Evolutionary conservation across 2,797 vertebrate genomes (phyloP).

Genomic region (Mareca strepera): DNA sequence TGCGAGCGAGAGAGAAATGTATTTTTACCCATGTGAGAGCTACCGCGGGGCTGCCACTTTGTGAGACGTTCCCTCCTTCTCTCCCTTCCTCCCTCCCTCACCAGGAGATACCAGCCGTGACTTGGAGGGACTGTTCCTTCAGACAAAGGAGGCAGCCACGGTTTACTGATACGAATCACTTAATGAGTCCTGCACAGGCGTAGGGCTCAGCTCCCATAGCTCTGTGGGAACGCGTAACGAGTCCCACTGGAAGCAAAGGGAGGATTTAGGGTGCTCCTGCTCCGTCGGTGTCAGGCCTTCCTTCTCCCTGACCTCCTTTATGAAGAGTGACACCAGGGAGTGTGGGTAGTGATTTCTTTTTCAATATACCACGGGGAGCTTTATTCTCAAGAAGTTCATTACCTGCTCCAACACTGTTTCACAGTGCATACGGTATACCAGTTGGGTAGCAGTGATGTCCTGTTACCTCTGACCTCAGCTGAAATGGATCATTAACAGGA

Average conservation of each 20-base stretch:
- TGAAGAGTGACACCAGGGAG: neutral
- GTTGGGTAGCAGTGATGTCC: neutral
- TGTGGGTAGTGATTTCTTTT: neutral
- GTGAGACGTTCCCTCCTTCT: neutral
- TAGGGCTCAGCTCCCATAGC: neutral
- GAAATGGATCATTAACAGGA: neutral
- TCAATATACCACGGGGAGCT: neutral
- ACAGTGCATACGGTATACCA: neutral
- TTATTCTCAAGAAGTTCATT: neutral
- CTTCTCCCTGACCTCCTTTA: neutral
- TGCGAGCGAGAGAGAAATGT: neutral
- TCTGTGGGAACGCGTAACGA: neutral
- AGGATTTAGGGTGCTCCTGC: neutral
- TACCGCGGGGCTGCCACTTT: neutral
- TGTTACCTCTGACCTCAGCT: neutral
- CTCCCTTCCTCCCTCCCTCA: neutral
- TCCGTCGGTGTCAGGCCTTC: neutral
- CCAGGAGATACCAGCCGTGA: neutral
- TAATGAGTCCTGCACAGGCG: neutral
- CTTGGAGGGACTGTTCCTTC: neutral
- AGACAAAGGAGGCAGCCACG: neutral
- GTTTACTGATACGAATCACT: neutral
- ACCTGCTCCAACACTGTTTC: neutral
- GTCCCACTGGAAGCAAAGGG: neutral
- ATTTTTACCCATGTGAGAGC: constrained; percentile 3